Evolutionary conservation across 92 coral and sea anemone species (phyloP).

Genomic region (Plumapathes pennacea): DNA sequence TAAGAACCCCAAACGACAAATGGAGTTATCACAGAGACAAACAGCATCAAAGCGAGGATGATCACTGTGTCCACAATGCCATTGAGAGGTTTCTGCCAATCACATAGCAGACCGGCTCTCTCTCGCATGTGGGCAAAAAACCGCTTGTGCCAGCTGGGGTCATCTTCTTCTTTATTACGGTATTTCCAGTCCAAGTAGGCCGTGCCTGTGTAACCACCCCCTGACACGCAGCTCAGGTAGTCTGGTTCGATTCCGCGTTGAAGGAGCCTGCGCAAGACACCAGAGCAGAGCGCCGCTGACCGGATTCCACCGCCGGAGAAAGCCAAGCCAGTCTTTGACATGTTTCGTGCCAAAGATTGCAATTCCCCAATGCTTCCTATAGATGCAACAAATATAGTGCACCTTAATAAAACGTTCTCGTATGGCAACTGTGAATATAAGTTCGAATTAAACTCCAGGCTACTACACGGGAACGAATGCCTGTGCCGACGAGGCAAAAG

Average conservation of each 20-base stretch:
- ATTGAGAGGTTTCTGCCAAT: constrained; percentile 3
- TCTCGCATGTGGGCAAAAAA: constrained; percentile 21
- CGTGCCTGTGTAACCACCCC: constrained; percentile 38
- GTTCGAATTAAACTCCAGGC: too few relatives aligned
- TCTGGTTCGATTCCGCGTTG: constrained; percentile 4
- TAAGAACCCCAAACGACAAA: constrained; percentile 1
- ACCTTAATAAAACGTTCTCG: too few relatives aligned
- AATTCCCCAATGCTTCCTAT: too few relatives aligned
- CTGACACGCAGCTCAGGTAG: constrained; percentile 39
- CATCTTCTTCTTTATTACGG: background rate
- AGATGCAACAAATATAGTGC: too few relatives aligned
- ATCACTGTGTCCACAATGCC: constrained; percentile 1
- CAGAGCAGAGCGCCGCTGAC: constrained; percentile 47
- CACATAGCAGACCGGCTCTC: constrained; percentile 5
- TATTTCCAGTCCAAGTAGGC: constrained; percentile 37
- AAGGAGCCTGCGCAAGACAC: constrained; percentile 40
- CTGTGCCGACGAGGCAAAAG: too few relatives aligned
- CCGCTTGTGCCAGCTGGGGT: constrained; percentile 5
- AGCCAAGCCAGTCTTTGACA: constrained; percentile 16
- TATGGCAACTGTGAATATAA: too few relatives aligned
- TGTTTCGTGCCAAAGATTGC: background rate
- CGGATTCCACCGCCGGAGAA: constrained; percentile 34
- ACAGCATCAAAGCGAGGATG: background rate
- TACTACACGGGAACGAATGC: too few relatives aligned
- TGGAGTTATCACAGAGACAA: constrained; percentile 11